Conservation (phyloP, 2,113 vertebrate species). For the Diphyllodes magnificus region DNA sequence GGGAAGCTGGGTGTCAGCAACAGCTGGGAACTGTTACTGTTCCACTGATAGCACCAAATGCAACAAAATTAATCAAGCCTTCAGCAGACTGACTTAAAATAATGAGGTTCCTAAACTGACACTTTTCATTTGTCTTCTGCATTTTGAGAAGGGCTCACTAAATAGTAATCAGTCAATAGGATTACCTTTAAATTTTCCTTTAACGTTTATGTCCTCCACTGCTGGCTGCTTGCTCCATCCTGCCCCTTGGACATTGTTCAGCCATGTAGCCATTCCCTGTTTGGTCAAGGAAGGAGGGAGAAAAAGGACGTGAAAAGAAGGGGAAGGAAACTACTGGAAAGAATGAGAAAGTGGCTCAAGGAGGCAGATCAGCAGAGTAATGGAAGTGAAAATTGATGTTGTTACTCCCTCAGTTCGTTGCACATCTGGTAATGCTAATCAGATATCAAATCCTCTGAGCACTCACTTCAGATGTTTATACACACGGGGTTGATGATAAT, state of each 20-base stretch:
- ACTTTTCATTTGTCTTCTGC: background rate
- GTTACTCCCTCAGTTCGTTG: background rate
- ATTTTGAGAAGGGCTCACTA: background rate
- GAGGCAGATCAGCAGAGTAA: background rate
- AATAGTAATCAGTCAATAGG: background rate
- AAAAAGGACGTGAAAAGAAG: background rate
- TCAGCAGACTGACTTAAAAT: background rate
- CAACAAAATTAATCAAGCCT: background rate
- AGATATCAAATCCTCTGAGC: background rate
- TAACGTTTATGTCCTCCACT: background rate
- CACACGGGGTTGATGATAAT: background rate
- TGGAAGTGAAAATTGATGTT: background rate
- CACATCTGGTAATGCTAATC: background rate
- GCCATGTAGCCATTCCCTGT: accelerated
- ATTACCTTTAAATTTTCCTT: background rate
- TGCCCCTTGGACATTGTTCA: background rate
- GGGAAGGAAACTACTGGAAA: background rate
- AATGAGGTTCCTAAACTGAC: background rate
- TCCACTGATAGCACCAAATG: background rate
- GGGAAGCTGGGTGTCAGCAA: background rate
- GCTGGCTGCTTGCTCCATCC: background rate
- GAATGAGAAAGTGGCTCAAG: background rate
- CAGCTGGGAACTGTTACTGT: background rate
- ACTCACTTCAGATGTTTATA: background rate
- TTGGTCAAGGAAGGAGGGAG: background rate